Percentiles rank a stretch among this genome's conserved stretches.
These are phyloP conservation scores for Carduelis carduelis DNA, from an alignment of 2,797 vertebrate genomes.

Conservation along the genomic window DNA sequence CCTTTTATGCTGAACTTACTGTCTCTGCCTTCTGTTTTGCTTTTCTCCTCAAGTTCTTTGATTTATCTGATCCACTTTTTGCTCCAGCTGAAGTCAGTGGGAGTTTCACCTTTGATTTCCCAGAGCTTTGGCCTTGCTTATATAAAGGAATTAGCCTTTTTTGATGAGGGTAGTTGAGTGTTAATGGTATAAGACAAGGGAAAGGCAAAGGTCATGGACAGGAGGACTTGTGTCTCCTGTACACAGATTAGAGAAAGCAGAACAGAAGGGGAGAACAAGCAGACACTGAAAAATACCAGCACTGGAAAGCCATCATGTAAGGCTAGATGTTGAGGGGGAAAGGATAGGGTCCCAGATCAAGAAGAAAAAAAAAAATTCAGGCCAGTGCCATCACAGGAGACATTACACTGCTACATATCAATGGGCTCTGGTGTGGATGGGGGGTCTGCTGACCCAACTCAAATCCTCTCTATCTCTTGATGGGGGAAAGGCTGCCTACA, in stretches of 20 bases:
- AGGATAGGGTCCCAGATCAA: background rate
- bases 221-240: background rate
- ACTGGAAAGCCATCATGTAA: background rate
- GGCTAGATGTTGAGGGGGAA: background rate
- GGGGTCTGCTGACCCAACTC: background rate
- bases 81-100: background rate
- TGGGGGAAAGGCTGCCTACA: background rate
- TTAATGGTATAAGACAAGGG: background rate
- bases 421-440: background rate
- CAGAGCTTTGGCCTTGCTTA: background rate
- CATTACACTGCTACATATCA: rapidly evolving
- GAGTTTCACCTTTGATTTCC: conserved; percentile 34
- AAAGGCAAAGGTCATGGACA: background rate
- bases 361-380: background rate
- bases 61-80: background rate
- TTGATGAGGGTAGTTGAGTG: background rate
- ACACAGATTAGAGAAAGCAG: background rate
- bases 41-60: conserved; percentile 11
- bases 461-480: background rate
- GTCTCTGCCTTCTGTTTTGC: background rate
- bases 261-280: background rate
- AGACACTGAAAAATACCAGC: background rate
- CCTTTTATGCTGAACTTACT: background rate
- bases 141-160: conserved; percentile 24
- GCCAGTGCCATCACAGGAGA: background rate